Conservation (phyloP, 2,113 vertebrate species). For the Xiphophorus hellerii region DNA sequence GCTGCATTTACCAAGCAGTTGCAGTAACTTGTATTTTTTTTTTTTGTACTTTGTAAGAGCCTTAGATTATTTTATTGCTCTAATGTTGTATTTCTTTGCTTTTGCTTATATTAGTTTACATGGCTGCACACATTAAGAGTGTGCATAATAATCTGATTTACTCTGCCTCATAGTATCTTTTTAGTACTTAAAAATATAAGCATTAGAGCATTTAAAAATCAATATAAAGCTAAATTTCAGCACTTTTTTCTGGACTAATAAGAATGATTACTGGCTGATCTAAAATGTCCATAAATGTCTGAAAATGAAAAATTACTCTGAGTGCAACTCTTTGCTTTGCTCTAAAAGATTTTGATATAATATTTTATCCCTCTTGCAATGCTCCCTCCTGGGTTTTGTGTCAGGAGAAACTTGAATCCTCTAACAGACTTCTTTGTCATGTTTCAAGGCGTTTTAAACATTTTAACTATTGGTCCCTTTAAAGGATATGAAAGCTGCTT, state of each 20-base stretch:
- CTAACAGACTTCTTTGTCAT: background rate
- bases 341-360: too few relatives aligned
- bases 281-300: background rate
- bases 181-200: background rate
- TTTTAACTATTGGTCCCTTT: background rate
- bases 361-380: too few relatives aligned
- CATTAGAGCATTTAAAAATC: background rate
- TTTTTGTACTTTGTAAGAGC: background rate
- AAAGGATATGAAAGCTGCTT: background rate
- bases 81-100: background rate
- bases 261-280: background rate
- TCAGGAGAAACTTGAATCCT: background rate
- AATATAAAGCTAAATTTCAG: background rate
- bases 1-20: background rate
- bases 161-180: background rate
- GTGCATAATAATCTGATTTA: background rate
- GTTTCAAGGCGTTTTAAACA: background rate
- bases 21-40: background rate
- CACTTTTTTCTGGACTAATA: background rate
- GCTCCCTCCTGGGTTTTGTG: too few relatives aligned
- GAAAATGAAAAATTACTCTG: background rate
- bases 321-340: too few relatives aligned
- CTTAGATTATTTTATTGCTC: background rate
- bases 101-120: too few relatives aligned
- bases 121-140: background rate